Evolutionary conservation across 2,113 vertebrate genomes (phyloP).

Genomic region (Hylia prasina): DNA sequence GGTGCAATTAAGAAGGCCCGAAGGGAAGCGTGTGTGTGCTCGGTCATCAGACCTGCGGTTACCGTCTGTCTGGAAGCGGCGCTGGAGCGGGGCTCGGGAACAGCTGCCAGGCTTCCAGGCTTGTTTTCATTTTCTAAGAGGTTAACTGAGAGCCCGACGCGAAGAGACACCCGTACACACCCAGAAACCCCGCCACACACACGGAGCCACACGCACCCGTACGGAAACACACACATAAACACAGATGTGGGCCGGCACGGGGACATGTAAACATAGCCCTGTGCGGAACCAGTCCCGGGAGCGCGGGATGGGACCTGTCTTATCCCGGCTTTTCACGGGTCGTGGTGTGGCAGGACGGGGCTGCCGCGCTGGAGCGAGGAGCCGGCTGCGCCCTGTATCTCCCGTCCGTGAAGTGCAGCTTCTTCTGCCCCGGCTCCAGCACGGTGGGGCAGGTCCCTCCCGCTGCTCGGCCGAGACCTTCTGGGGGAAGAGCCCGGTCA

Average conservation of each 20-base stretch:
- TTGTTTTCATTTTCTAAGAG: constrained; percentile 40
- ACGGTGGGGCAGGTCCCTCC: neutral
- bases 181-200: constrained; percentile 3
- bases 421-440: neutral
- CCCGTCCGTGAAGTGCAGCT: fast-evolving
- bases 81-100: neutral
- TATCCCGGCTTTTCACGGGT: neutral
- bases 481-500: neutral
- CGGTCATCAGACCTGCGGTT: constrained; percentile 39
- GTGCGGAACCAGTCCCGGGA: neutral
- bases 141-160: neutral
- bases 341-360: fast-evolving
- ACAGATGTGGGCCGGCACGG: neutral
- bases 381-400: neutral
- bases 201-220: constrained; percentile 15
- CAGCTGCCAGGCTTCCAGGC: constrained; percentile 37
- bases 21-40: constrained; percentile 26
- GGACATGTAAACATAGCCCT: constrained; percentile 10
- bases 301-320: neutral
- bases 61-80: constrained; percentile 1
- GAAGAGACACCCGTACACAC: neutral
- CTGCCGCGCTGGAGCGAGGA: fast-evolving
- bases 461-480: neutral
- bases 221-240: constrained; percentile 16
- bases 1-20: neutral